A percentile compares a stretch with the other conserved stretches of the same genome.
Conservation (phyloP, 2,113 vertebrate species). For the Lophochroa leadbeateri region DNA sequence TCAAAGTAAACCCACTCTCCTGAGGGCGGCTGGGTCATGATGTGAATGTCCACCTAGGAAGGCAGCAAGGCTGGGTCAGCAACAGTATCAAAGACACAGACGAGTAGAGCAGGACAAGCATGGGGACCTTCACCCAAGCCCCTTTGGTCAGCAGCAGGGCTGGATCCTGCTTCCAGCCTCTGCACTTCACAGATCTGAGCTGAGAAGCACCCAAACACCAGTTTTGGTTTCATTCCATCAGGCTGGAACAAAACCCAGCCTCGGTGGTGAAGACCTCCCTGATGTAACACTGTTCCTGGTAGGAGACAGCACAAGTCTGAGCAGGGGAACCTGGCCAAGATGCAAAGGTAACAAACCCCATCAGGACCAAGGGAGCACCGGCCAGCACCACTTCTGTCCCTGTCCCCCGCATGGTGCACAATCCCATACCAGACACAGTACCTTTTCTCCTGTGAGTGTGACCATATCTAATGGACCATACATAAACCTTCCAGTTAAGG, state of each 20-base stretch:
- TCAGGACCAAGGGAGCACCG: background rate
- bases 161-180: background rate
- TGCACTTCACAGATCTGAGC: background rate
- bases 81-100: background rate
- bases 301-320: background rate
- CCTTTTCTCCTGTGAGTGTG: conserved; percentile 97
- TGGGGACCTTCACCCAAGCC: background rate
- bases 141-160: rapidly evolving
- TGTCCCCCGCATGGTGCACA: rapidly evolving
- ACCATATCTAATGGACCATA: conserved; percentile 98
- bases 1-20: conserved; percentile 95
- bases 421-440: background rate
- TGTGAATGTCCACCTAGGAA: conserved; percentile 92
- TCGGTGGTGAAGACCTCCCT: rapidly evolving
- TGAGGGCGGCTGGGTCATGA: conserved; percentile 94
- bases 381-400: background rate
- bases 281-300: background rate
- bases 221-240: background rate
- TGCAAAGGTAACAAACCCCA: background rate
- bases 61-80: background rate
- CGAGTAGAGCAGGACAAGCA: rapidly evolving
- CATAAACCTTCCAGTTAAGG: conserved; percentile 92
- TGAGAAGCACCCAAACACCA: background rate
- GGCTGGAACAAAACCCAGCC: background rate
- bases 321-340: background rate